phyloP scores from a whole-genome alignment of 2,113 vertebrate species.

The Atractosteus spatula region DNA sequence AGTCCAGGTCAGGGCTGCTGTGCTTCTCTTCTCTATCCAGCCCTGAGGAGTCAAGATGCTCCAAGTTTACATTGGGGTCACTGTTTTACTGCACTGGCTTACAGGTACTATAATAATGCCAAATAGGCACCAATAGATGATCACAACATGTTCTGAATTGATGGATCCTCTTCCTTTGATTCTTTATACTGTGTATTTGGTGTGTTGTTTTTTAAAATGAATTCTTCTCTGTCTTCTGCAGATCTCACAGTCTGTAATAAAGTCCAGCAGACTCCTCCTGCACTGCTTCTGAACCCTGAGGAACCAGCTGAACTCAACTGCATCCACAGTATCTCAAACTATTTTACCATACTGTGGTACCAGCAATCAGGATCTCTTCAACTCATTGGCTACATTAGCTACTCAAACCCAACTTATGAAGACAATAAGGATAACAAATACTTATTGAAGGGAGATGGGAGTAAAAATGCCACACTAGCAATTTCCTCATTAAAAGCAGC shows the following conservation, averaged over 20 bases:
- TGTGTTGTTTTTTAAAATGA: background rate
- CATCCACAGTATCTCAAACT: background rate
- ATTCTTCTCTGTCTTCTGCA: background rate
- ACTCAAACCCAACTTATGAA: background rate
- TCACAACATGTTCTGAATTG: too few species aligned
- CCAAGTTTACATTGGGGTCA: conserved; percentile 2
- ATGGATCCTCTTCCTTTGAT: too few species aligned
- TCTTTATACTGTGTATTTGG: too few species aligned
- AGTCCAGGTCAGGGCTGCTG: background rate
- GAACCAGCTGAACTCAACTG: conserved; percentile 16
- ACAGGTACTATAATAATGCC: conserved; percentile 2
- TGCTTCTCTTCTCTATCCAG: background rate
- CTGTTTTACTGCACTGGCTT: background rate
- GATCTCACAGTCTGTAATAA: conserved; percentile 3
- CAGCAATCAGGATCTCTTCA: conserved; percentile 15
- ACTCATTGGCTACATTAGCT: conserved; percentile 20
- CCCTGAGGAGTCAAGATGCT: background rate
- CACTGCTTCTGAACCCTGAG: conserved; percentile 6
- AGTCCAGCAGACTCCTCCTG: conserved; percentile 24
- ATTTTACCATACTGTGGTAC: conserved; percentile 28
- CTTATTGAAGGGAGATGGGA: conserved; percentile 11
- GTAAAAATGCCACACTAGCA: conserved; percentile 13
- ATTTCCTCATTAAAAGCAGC: background rate
- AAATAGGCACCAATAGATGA: background rate
- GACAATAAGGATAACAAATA: conserved; percentile 3